A percentile compares a stretch with the other conserved stretches of the same genome.
Evolutionary conservation across 2,113 vertebrate genomes (phyloP).

Genomic region (Pelodiscus sinensis): DNA sequence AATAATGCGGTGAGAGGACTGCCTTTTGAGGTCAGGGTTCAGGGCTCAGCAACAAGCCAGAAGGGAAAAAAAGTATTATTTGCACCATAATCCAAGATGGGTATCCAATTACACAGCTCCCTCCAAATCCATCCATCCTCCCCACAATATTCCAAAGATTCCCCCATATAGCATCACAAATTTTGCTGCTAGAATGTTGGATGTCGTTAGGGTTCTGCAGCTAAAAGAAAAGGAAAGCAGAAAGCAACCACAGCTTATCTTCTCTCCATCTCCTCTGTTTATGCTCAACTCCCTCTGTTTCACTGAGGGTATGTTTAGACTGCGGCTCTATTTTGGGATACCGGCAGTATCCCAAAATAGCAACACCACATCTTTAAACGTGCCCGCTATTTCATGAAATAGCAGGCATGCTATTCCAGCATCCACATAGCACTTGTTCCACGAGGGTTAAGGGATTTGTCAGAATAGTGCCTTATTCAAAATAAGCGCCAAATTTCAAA

Average conservation of each 20-base stretch:
- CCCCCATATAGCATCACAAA: background rate
- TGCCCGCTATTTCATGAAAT: no score
- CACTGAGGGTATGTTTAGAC: background rate
- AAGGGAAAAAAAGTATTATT: background rate
- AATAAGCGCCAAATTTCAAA: no score
- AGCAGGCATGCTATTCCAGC: no score
- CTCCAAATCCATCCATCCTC: background rate
- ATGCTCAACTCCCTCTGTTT: background rate
- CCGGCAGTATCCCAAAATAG: no score
- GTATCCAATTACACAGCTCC: background rate
- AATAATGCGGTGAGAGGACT: background rate
- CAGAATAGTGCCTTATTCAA: no score
- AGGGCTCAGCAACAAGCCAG: background rate
- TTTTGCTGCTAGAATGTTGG: background rate
- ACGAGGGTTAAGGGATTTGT: no score
- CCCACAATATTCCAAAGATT: background rate
- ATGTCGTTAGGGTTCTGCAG: background rate
- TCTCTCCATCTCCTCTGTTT: background rate
- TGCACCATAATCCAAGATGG: background rate
- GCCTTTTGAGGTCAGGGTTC: background rate
- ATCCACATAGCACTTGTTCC: no score
- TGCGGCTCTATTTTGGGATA: no score
- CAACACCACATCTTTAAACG: no score
- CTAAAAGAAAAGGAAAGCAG: background rate
- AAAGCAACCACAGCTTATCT: background rate